A percentile compares a stretch with the other conserved stretches of the same genome.
Conservation (phyloP, 2,888 invertebrate genomes). For the Invenusta paracnida region DNA sequence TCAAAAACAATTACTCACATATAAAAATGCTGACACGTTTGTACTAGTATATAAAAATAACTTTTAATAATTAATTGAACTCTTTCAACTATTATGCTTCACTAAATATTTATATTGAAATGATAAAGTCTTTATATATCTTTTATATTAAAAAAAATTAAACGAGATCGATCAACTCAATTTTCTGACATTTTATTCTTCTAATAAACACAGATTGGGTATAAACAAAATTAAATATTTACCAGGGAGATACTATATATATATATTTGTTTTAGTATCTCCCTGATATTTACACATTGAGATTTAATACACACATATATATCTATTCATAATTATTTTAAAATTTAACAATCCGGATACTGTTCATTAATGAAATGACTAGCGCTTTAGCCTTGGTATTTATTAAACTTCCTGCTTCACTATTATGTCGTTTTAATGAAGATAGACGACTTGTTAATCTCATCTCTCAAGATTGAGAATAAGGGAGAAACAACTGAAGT, state of each 20-base stretch:
- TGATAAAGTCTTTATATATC: background rate
- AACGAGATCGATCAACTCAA: background rate
- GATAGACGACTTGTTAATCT: background rate
- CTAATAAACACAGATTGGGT: background rate
- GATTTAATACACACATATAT: too few relatives aligned
- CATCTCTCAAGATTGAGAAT: background rate
- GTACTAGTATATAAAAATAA: background rate
- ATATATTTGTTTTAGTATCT: too few relatives aligned
- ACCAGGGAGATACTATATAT: too few relatives aligned
- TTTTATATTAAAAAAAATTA: background rate
- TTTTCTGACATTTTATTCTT: background rate
- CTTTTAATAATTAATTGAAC: background rate
- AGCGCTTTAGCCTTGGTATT: background rate
- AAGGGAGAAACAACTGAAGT: background rate
- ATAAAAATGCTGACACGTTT: background rate
- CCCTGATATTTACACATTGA: too few relatives aligned
- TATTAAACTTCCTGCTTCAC: background rate
- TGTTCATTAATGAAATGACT: background rate
- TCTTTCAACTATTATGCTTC: background rate
- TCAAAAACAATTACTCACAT: slow-evolving; percentile 26
- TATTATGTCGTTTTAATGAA: background rate
- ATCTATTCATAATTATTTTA: too few relatives aligned
- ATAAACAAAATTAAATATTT: background rate
- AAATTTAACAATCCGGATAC: background rate
- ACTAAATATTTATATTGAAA: background rate